Conservation (phyloP, 2,888 invertebrate genomes). For the Drosophila melanosoma region DNA sequence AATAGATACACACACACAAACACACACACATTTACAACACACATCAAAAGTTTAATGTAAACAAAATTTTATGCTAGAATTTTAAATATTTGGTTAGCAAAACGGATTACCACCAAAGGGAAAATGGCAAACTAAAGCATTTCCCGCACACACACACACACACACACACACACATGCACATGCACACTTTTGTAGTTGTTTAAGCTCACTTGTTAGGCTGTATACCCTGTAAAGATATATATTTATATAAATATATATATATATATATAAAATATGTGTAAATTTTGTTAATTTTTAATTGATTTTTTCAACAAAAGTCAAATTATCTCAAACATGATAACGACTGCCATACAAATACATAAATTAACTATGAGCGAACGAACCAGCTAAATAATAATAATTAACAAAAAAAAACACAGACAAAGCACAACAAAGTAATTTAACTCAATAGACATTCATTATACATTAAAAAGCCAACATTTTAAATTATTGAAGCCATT, state of each 20-base stretch:
- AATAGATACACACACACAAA: slow-evolving; percentile 6
- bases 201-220: slow-evolving; percentile 39
- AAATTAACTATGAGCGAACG: slow-evolving; percentile 21
- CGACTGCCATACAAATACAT: slow-evolving; percentile 71
- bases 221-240: slow-evolving; percentile 29
- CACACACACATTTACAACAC: background rate
- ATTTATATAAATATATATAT: slow-evolving; percentile 12
- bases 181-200: slow-evolving; percentile 26
- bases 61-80: slow-evolving; percentile 13
- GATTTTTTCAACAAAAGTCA: slow-evolving; percentile 64
- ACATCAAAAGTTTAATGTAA: slow-evolving; percentile 16
- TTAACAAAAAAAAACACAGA: slow-evolving; percentile 20
- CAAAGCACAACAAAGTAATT: slow-evolving; percentile 16
- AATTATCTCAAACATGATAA: slow-evolving; percentile 72
- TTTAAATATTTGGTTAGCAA: background rate
- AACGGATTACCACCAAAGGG: slow-evolving; percentile 16
- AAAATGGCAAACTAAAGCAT: slow-evolving; percentile 4
- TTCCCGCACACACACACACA: slow-evolving; percentile 8
- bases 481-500: background rate
- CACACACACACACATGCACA: slow-evolving; percentile 20
- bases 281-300: slow-evolving; percentile 43
- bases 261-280: slow-evolving; percentile 16
- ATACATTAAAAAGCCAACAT: background rate
- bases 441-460: background rate
- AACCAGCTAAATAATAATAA: slow-evolving; percentile 27